phyloP scores from a whole-genome alignment of 1,140 invertebrate genomes.

The Monomorium pharaonis region DNA sequence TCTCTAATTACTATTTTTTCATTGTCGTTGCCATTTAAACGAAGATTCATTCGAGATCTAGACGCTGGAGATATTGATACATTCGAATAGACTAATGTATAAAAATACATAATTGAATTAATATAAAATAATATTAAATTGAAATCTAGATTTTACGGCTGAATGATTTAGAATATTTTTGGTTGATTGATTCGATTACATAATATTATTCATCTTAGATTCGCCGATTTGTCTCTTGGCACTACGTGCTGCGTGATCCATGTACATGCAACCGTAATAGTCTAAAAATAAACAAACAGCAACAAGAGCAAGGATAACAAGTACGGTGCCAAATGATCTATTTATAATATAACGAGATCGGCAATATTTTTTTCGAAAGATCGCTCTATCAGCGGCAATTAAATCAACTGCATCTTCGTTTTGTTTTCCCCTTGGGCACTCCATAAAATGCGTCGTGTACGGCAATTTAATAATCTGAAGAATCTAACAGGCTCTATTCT shows the following conservation, averaged over 20 bases:
- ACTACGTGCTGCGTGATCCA: not conserved
- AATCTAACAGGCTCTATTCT: not conserved
- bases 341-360: not conserved
- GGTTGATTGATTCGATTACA: not conserved
- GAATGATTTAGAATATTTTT: not conserved
- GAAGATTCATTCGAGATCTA: slow-evolving; percentile 27
- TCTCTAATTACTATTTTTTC: not conserved
- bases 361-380: slow-evolving; percentile 5
- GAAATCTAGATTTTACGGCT: slow-evolving; percentile 10
- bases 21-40: not conserved
- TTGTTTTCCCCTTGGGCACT: not conserved
- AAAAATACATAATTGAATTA: not conserved
- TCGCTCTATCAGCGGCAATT: not conserved
- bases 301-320: slow-evolving; percentile 40
- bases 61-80: not conserved
- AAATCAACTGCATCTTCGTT: slow-evolving; percentile 25
- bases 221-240: not conserved
- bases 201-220: slow-evolving; percentile 24
- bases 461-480: slow-evolving; percentile 19
- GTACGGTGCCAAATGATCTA: slow-evolving; percentile 7
- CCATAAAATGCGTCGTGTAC: slow-evolving; percentile 30
- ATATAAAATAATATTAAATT: slow-evolving; percentile 31
- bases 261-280: not conserved
- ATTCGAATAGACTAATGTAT: not conserved
- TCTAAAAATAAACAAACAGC: slow-evolving; percentile 41